Evolutionary conservation across 2,113 vertebrate species (phyloP), one percentile per base, ranked within the genome.

Genomic region (Caretta caretta): DNA sequence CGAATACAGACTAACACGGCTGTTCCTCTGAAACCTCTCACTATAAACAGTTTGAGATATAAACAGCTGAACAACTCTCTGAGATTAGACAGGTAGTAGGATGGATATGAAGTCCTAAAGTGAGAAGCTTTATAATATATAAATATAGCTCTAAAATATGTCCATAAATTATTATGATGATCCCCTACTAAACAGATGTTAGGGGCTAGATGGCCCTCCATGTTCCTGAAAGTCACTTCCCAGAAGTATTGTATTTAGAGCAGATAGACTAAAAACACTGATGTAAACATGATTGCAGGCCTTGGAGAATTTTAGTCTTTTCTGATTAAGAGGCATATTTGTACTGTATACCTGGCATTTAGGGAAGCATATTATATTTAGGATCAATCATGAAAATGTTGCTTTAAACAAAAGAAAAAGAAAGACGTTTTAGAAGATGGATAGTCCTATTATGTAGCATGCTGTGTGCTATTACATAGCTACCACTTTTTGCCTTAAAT

Each of bases 261-360:
- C 62, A 13, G 50, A 16, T 4, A 22, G 72, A 11, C 29, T 69
- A 92, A 87, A 88, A 46, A 31, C 53, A 17, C 31, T n/a, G 62
- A 19, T 20, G 80, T 1, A 19, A 88, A 13, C 17, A 72, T 5
- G 10, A 81, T 3, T 14, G 48, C 0, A 0, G 65, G 17, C 35
- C 29, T 75, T 59, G 79, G 6, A 53, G 80, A 86, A 38, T 5
- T 65, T 25, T 0, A 24, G 3, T n/a, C 48, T 35, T 80, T 59
- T 85, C 22, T 90, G 50, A 86, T 3, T 1, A 93, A 84, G 2
- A 22, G 9, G 19, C 35, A 53, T 51, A 49, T 89, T 35, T 69
- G 5, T 53, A 46, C 87, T 0, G 0, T 59, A 86, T 35, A 65
- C 4, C 9, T 25, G 17, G 51, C 56, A 38, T 75, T 88, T 87